Base-by-base conservation (phyloP, 2,797 vertebrate genomes). In the Phataginus tetradactyla region DNA sequence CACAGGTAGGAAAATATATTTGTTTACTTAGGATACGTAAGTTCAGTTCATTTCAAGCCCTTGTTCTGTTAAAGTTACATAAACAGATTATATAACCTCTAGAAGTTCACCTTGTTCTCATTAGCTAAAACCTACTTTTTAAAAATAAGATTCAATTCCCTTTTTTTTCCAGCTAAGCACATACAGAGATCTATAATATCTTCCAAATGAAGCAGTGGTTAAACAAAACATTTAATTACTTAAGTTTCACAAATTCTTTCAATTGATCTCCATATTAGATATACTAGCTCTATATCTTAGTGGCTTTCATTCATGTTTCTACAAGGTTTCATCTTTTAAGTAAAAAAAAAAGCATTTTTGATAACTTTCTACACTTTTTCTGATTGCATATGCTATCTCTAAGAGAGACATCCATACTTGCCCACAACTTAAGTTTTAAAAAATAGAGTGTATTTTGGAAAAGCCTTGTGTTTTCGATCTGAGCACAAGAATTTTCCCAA, bases 21-120 rank as follows among this genome's bases (percentile, higher is more conserved):
- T 96, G 96, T 94, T 97, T 97, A 95, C 92, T 92, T 97, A 64
- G 83, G 83, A 96, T 61, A 94, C 14, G 1, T 91, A 96, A 94
- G 55, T 96, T 94, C 94, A 90, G 57, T 87, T 96, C 91, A 89
- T 81, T 66, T 89, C 75, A 94, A 32, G 37, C 27, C 69, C 66
- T 34, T 75, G 90, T 81, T 45, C 45, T 0, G 0, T 80, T 97
- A 85, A 93, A 94, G 89, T 97, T 97, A 93, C 72, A 27, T 91
- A 97, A 98, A 86, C 57, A 71, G 59, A 71, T 97, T 97, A 96
- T 68, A 94, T 95, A 97, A 98, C 79, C 85, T 93, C 72, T 72
- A 78, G 32, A 96, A 61, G 37, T 83, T 84, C 88, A 87, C 83
- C 61, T 94, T 85, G 77, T 93, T 95, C 89, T 93, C 61, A 89